phyloP scores from a whole-genome alignment of 2,888 invertebrate genomes.

The Hypena proboscidalis region DNA sequence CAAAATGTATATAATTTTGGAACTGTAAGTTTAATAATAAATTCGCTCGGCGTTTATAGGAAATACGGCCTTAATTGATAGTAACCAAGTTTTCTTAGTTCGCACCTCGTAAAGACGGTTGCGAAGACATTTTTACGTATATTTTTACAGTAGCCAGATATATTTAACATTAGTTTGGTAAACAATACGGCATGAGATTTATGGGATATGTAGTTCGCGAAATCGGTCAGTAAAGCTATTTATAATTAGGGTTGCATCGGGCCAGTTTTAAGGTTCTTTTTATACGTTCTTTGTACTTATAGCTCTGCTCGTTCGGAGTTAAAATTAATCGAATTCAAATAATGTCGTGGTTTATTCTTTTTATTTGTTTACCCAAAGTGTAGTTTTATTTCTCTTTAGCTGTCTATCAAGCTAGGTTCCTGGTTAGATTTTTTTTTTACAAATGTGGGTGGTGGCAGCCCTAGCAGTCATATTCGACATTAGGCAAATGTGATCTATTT shows the following conservation, averaged over 20 bases:
- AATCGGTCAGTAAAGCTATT: slow-evolving; percentile 31
- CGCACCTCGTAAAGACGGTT: slow-evolving; percentile 11
- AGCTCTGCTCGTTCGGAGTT: too few relatives aligned
- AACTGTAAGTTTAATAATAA: slow-evolving; percentile 1
- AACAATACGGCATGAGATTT: slow-evolving; percentile 47
- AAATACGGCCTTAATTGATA: slow-evolving; percentile 10
- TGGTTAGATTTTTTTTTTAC: slow-evolving; percentile 25
- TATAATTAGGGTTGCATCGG: not conserved
- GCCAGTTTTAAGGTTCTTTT: not conserved
- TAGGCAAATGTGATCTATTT: slow-evolving; percentile 50
- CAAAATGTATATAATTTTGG: not conserved
- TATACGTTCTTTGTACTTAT: too few relatives aligned
- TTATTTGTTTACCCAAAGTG: too few relatives aligned
- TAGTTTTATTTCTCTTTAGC: too few relatives aligned
- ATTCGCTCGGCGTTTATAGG: not conserved
- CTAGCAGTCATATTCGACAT: slow-evolving; percentile 40
- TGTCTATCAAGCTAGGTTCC: too few relatives aligned
- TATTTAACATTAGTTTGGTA: slow-evolving; percentile 41
- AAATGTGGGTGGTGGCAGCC: slow-evolving; percentile 13
- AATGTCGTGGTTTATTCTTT: too few relatives aligned
- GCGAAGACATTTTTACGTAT: slow-evolving; percentile 11
- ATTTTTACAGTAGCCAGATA: slow-evolving; percentile 33
- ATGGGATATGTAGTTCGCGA: slow-evolving; percentile 40
- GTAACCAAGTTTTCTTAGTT: slow-evolving; percentile 16
- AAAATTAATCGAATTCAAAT: too few relatives aligned